Percentiles rank a stretch among this genome's conserved stretches.
Evolutionary conservation across 2,113 vertebrate genomes (phyloP).

Genomic region (Bubalus kerabau): DNA sequence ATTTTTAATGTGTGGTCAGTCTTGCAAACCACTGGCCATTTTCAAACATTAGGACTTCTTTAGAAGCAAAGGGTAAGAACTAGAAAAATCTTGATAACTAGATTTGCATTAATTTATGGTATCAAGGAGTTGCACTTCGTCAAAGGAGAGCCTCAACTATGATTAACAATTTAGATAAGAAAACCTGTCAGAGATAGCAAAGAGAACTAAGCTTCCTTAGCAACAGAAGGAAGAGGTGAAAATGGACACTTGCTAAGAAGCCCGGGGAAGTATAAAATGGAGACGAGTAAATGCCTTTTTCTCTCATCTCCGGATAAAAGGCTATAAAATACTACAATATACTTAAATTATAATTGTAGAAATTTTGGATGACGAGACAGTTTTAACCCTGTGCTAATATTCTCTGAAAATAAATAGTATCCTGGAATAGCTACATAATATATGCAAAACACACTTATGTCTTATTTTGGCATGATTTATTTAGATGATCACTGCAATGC

Average conservation of each 20-base stretch:
- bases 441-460: background rate
- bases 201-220: background rate
- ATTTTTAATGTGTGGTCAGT: background rate
- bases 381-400: background rate
- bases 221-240: background rate
- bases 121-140: background rate
- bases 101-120: background rate
- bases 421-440: background rate
- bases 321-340: background rate
- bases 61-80: background rate
- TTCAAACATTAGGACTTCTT: background rate
- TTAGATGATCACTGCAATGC: background rate
- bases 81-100: slow-evolving; percentile 23
- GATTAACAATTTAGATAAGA: background rate
- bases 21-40: background rate
- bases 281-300: background rate
- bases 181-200: background rate
- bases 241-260: background rate
- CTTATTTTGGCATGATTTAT: slow-evolving; percentile 20
- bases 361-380: background rate
- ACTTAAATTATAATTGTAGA: background rate
- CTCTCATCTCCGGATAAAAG: background rate
- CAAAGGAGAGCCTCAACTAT: background rate
- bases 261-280: background rate
- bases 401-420: background rate